Evolutionary conservation across 2,888 invertebrate species (phyloP).

Genomic region (Thymelicus acteon): DNA sequence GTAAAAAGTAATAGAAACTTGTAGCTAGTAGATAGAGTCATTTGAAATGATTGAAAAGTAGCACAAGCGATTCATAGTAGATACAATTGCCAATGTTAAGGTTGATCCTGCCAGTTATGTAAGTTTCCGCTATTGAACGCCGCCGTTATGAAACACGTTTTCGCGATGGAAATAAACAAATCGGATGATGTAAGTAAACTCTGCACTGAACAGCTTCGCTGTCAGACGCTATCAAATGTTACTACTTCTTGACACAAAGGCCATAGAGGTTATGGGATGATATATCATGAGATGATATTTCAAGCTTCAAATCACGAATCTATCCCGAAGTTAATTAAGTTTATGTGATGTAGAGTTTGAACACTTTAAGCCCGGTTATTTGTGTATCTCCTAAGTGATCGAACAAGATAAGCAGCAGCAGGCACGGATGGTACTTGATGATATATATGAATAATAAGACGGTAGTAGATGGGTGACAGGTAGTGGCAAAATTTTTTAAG

Average conservation of each 20-base stretch:
- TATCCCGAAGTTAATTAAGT: no score
- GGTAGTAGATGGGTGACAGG: no score
- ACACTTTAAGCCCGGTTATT: no score
- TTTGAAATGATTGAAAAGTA: neutral
- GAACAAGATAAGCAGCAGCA: no score
- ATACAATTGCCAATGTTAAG: slow-evolving; percentile 23
- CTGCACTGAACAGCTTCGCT: slow-evolving; percentile 9
- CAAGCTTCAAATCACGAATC: no score
- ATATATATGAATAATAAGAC: no score
- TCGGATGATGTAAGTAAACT: slow-evolving; percentile 18
- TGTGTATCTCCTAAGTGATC: no score
- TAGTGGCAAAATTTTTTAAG: no score
- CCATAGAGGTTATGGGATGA: neutral
- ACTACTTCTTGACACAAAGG: neutral
- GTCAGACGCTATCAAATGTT: slow-evolving; percentile 5
- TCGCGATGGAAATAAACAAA: slow-evolving; percentile 23
- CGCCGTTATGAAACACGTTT: slow-evolving; percentile 15
- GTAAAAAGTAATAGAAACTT: neutral
- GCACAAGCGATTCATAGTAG: neutral
- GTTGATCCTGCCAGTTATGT: slow-evolving; percentile 17
- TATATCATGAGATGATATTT: neutral
- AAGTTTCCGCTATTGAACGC: slow-evolving; percentile 19
- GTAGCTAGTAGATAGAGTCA: neutral
- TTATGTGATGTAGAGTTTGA: no score
- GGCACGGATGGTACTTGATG: no score